phyloP scores from a whole-genome alignment of 2,113 vertebrate species.

The Miniopterus natalensis region DNA sequence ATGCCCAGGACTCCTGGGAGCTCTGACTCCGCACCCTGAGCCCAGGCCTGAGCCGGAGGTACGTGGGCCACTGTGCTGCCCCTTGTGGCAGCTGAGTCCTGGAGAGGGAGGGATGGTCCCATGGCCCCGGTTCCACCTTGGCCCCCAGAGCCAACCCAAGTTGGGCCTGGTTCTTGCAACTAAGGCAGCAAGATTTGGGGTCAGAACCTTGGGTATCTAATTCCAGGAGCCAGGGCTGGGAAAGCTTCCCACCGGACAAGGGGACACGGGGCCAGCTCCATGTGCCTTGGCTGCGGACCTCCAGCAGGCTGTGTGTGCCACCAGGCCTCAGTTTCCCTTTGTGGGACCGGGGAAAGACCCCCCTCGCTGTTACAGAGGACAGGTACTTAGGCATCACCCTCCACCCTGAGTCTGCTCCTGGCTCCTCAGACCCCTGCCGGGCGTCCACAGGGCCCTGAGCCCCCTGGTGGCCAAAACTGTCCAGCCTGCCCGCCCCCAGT shows the following conservation, averaged over 20 bases:
- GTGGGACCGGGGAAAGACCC: not conserved
- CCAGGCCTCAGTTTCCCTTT: not conserved
- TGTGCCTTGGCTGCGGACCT: not conserved
- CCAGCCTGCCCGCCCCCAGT: not conserved
- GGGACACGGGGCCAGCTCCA: fast-evolving
- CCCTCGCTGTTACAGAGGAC: not conserved
- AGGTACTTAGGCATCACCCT: too few relatives aligned
- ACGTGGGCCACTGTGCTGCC: not conserved
- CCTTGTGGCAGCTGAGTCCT: not conserved
- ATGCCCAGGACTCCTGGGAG: fast-evolving
- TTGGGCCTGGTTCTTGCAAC: not conserved
- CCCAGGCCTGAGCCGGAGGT: not conserved
- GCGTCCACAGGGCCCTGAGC: not conserved
- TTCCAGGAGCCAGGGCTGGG: not conserved
- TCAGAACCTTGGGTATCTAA: fast-evolving
- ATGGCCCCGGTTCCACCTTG: fast-evolving
- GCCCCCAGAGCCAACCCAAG: not conserved
- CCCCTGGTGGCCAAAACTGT: too few relatives aligned
- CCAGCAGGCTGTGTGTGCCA: too few relatives aligned
- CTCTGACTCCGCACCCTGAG: fast-evolving
- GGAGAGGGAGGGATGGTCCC: not conserved
- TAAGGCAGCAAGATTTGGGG: not conserved
- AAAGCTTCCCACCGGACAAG: fast-evolving
- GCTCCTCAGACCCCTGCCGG: not conserved
- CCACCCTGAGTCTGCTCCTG: fast-evolving